Evolutionary conservation across 1,140 invertebrate species (phyloP).

Genomic region (Trigoniulus corallinus): DNA sequence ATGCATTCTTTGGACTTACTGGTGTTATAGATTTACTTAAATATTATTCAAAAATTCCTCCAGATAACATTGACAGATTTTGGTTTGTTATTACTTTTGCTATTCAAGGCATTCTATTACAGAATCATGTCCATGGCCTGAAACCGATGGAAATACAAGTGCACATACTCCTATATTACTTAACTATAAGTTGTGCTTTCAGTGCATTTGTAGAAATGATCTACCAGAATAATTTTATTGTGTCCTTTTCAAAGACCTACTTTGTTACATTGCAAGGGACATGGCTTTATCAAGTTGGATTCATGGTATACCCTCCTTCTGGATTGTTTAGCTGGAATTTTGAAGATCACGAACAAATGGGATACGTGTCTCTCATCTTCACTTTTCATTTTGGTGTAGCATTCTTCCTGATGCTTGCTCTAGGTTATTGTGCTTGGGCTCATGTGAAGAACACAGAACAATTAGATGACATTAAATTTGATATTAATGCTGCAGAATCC

Average conservation of each 20-base stretch:
- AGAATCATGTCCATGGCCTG: conserved; percentile 32
- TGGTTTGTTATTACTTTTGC: conserved; percentile 24
- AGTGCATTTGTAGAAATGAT: no score
- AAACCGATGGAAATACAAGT: conserved; percentile 28
- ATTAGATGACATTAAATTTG: no score
- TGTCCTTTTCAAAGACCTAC: conserved; percentile 23
- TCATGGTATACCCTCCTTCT: conserved; percentile 33
- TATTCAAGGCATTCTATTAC: conserved; percentile 32
- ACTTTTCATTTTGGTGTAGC: conserved; percentile 27
- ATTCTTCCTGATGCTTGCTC: conserved; percentile 15
- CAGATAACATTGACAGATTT: conserved; percentile 28
- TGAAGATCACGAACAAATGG: conserved; percentile 29
- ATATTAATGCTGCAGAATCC: no score
- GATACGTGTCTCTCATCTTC: conserved; percentile 30
- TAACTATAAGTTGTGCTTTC: no score
- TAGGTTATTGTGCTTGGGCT: not conserved
- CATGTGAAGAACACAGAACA: no score
- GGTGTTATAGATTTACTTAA: conserved; percentile 27
- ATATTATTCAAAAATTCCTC: conserved; percentile 22
- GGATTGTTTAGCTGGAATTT: conserved; percentile 23
- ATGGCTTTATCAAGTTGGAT: conserved; percentile 35
- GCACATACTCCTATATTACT: conserved; percentile 30
- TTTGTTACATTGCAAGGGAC: conserved; percentile 31
- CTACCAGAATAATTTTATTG: conserved; percentile 23
- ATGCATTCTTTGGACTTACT: conserved; percentile 31